phyloP scores from a whole-genome alignment of 2,797 vertebrate species.

The Malacoraja senta region DNA sequence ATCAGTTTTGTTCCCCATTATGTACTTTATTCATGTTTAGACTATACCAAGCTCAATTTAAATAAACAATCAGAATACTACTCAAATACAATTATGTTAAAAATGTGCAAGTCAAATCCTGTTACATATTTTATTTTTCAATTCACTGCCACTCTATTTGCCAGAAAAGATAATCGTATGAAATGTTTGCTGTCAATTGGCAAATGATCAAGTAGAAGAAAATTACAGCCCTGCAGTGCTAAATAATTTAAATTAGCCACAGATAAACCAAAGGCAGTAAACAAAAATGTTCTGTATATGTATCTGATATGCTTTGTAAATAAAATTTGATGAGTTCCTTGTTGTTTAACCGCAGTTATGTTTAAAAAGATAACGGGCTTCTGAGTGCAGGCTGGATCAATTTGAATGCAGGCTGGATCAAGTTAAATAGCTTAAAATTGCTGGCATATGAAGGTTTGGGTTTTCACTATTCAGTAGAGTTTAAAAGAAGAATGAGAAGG shows the following conservation, averaged over 20 bases:
- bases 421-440: not conserved
- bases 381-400: not conserved
- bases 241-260: not conserved
- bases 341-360: too few species aligned
- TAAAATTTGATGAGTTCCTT: not conserved
- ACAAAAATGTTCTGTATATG: not conserved
- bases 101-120: not conserved
- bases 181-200: not conserved
- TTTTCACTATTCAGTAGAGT: too few species aligned
- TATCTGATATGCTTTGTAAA: not conserved
- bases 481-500: too few species aligned
- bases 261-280: not conserved
- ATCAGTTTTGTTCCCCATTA: not conserved
- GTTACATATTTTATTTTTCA: not conserved
- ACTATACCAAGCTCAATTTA: not conserved
- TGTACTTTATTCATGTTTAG: not conserved
- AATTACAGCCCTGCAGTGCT: not conserved
- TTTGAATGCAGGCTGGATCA: not conserved
- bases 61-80: not conserved
- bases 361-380: not conserved
- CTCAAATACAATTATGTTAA: not conserved
- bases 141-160: not conserved
- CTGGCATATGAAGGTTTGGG: not conserved
- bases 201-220: not conserved
- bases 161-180: too few species aligned